A percentile compares a stretch with the other conserved stretches of the same genome.
Evolutionary conservation across 37 sponge, comb jelly and placozoan genomes (phyloP).

Genomic region (Agelas oroides): DNA sequence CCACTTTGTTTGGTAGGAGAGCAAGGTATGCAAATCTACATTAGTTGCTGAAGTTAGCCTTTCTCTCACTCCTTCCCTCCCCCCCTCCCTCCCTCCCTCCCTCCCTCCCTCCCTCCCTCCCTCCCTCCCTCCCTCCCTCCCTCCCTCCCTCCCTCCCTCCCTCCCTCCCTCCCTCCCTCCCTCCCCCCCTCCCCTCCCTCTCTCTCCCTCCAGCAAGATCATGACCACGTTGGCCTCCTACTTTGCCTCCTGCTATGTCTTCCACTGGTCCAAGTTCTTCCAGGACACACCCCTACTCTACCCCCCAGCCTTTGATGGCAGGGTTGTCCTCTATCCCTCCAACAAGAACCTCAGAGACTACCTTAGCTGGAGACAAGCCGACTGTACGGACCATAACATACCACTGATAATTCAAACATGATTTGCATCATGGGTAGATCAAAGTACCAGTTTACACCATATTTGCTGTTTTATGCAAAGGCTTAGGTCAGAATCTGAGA

Average conservation of each 20-base stretch:
- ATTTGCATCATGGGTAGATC: not conserved
- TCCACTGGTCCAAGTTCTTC: slow-evolving; percentile 87
- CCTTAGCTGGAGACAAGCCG: slow-evolving; percentile 97
- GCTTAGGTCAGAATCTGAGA: no score
- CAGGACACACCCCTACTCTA: slow-evolving; percentile 67
- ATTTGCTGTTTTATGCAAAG: no score
- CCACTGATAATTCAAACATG: no score
- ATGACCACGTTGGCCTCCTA: slow-evolving; percentile 77
- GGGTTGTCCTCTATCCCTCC: slow-evolving; percentile 93
- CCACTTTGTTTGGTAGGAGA: slow-evolving; percentile 82
- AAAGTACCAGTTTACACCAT: not conserved
- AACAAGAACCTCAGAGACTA: slow-evolving; percentile 84
- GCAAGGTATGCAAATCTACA: slow-evolving; percentile 77
- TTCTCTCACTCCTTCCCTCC: not conserved
- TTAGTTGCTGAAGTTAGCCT: not conserved
- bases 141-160: no score
- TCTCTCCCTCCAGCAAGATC: slow-evolving; percentile 93
- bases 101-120: not conserved
- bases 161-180: no score
- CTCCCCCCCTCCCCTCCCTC: no score
- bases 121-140: no score
- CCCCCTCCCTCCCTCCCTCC: not conserved
- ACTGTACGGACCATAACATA: slow-evolving; percentile 72
- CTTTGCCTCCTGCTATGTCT: slow-evolving; percentile 90
- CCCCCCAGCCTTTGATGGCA: slow-evolving; percentile 97